A percentile compares a stretch with the other conserved stretches of the same genome.
phyloP scores from a whole-genome alignment of 2,888 invertebrate species.

The Steinernema carpocapsae region DNA sequence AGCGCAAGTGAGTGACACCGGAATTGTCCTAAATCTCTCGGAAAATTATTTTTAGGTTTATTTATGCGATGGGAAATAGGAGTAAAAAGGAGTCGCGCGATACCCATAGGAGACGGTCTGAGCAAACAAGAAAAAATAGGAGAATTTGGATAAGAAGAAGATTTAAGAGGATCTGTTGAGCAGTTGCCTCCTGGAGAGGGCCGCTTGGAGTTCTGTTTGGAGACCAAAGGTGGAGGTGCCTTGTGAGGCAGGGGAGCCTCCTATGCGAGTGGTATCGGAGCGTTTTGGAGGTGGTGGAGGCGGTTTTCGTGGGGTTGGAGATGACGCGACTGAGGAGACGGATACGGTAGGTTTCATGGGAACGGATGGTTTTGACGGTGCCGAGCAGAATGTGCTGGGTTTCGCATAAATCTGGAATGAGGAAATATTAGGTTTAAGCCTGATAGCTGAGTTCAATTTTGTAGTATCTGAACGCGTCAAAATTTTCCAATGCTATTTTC shows the following conservation, averaged over 20 bases:
- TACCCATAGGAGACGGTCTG: constrained; percentile 26
- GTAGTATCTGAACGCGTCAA: too few species aligned
- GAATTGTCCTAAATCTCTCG: constrained; percentile 21
- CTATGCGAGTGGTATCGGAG: constrained; percentile 53
- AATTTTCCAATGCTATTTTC: too few species aligned
- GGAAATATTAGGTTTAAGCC: not conserved
- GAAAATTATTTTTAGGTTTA: not conserved
- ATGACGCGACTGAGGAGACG: not conserved
- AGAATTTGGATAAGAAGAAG: not conserved
- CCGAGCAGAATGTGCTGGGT: constrained; percentile 9
- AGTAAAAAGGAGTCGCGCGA: too few species aligned
- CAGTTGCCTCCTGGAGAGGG: constrained; percentile 1
- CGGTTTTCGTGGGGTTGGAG: constrained; percentile 36
- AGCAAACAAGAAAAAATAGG: constrained; percentile 16
- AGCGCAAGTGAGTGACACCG: constrained; percentile 31
- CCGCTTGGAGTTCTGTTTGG: constrained; percentile 6
- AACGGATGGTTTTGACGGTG: constrained; percentile 21
- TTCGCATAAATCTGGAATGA: constrained; percentile 8
- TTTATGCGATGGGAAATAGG: not conserved
- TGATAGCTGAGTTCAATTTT: too few species aligned
- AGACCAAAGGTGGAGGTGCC: constrained; percentile 18
- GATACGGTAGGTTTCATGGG: constrained; percentile 2
- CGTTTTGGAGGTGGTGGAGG: constrained; percentile 67
- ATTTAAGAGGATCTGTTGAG: constrained; percentile 17
- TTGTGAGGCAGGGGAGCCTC: not conserved